Conservation (phyloP, 2,797 vertebrate species). For the Enteromius fasciolatus region DNA sequence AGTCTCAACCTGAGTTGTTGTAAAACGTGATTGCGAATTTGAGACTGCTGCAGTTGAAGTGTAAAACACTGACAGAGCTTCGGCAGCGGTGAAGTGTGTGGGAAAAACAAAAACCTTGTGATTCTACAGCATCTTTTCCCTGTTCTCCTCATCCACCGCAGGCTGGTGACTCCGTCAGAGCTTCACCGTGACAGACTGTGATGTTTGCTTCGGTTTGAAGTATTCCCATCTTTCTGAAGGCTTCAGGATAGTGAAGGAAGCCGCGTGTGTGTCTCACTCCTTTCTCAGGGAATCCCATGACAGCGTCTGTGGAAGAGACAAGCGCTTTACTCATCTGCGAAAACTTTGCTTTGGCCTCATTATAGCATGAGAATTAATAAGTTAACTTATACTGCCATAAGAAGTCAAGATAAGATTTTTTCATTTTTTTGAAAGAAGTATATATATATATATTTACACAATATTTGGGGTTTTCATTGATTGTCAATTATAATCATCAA, state of each 20-base stretch:
- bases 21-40: not conserved
- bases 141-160: slow-evolving; percentile 1
- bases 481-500: too few relatives aligned
- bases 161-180: not conserved
- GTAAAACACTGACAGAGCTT: not conserved
- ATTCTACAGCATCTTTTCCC: not conserved
- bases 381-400: not conserved
- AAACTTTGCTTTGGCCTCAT: not conserved
- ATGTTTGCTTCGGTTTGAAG: not conserved
- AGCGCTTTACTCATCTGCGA: not conserved
- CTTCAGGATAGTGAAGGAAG: slow-evolving; percentile 4
- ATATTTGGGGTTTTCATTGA: too few relatives aligned
- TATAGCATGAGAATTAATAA: not conserved
- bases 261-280: not conserved
- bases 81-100: not conserved
- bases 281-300: not conserved
- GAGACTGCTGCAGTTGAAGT: not conserved
- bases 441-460: too few relatives aligned
- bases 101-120: slow-evolving; percentile 3
- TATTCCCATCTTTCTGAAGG: not conserved
- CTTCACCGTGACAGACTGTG: not conserved
- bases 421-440: too few relatives aligned
- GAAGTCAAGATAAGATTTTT: not conserved
- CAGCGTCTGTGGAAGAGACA: not conserved
- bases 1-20: not conserved